Base-by-base conservation (phyloP, 2,113 vertebrate genomes). In the Galeopterus variegatus region DNA sequence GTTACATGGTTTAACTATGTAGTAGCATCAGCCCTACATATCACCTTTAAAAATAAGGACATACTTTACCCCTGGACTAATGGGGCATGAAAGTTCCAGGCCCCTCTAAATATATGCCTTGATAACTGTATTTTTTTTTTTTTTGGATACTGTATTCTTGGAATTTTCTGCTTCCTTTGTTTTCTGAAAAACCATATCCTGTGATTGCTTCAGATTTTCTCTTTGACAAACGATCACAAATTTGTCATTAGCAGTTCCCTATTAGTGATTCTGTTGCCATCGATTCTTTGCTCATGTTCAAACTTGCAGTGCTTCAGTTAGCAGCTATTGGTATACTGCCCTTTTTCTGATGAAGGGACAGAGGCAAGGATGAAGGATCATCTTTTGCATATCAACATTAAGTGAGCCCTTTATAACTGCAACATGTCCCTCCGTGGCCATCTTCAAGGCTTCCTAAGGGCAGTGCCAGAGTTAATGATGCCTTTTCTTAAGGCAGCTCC, bases 51-150 rank as follows among this genome's bases (percentile, higher is more conserved):
- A 88, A 91, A 79, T 70, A 41, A 93, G 28, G 24, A 70, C 4
- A 24, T 88, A 31, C 21, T 92, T 88, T 79, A 93, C 36, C 10
- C 33, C 24, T 48, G 19, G 72, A 81, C 72, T 26, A 36, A 56
- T 64, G 50, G 24, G 18, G 3, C 21, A 64, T 94, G 65, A 83
- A 41, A n/a, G 91, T 88, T 15, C 23, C 48, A 73, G 36, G 73
- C 12, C 33, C 12, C 12, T 72, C 9, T 67, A 86, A 86, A 48
- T 62, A 56, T 67, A n/a, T 83, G 70, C 26, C 36, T 60, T 67
- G 65, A 52, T 84, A 65, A 84, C 24, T 92, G 5, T 65, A 14
- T 65, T 88, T 84, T 87, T 81, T 88, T 84, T 87, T 81, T 36
- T 54, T 56, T 82, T 62, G 3, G 19, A 8, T 52, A 65, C 33